Conservation (phyloP, 2,888 invertebrate species). For the Meliscaeva auricollis region DNA sequence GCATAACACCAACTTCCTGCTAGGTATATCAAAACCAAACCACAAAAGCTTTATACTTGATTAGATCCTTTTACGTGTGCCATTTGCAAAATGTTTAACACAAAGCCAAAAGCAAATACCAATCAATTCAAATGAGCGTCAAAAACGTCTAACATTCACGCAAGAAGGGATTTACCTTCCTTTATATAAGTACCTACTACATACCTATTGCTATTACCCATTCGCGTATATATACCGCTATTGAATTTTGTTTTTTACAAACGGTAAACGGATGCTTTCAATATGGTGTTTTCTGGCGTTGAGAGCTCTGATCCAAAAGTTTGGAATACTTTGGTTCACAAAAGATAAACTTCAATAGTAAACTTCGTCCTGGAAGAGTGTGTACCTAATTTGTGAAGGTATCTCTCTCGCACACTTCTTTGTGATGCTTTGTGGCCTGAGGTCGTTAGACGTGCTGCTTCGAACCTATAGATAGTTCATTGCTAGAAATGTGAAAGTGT, state of each 20-base stretch:
- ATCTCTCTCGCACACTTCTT: not conserved
- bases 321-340: constrained; percentile 8
- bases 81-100: not conserved
- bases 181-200: too few species aligned
- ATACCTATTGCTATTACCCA: too few species aligned
- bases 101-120: not conserved
- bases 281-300: not conserved
- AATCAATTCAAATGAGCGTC: constrained; percentile 3
- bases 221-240: too few species aligned
- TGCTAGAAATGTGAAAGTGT: constrained; percentile 38
- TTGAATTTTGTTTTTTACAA: not conserved
- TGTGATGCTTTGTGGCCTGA: not conserved
- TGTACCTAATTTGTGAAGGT: constrained; percentile 18
- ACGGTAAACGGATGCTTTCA: not conserved
- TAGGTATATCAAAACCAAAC: not conserved
- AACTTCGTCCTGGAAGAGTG: constrained; percentile 6
- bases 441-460: not conserved
- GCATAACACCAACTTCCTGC: not conserved
- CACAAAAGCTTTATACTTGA: constrained; percentile 7
- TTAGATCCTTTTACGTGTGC: not conserved
- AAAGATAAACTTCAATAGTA: constrained; percentile 30
- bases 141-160: constrained; percentile 3
- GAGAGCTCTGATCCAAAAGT: constrained; percentile 20
- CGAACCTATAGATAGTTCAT: not conserved
- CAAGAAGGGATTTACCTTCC: not conserved